Conservation (phyloP, 2,113 vertebrate genomes). For the Clarias macrocephalus region DNA sequence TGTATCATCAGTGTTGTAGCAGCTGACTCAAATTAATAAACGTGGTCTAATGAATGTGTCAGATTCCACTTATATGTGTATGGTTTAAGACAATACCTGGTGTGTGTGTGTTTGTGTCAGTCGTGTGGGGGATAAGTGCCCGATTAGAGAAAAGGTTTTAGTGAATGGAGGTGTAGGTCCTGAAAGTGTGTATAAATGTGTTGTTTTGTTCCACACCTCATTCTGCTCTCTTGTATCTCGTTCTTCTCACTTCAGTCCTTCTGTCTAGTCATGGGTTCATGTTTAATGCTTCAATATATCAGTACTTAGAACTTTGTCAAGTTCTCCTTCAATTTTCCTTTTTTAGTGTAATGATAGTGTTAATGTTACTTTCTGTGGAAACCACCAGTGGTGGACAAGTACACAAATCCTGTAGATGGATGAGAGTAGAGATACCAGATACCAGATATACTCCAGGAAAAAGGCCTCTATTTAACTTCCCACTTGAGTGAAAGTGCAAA, state of each 20-base stretch:
- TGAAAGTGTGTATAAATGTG: background rate
- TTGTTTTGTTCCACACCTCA: background rate
- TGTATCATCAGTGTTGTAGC: background rate
- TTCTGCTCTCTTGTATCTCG: background rate
- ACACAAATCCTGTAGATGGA: too few relatives aligned
- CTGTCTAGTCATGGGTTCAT: background rate
- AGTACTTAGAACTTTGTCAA: background rate
- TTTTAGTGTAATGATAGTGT: background rate
- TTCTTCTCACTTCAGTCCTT: background rate
- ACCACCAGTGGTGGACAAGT: background rate
- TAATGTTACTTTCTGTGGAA: background rate
- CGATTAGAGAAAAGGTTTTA: background rate
- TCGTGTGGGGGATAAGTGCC: background rate
- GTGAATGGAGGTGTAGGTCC: background rate
- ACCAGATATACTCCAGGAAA: too few relatives aligned
- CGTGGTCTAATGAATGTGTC: background rate
- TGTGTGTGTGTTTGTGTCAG: too few relatives aligned
- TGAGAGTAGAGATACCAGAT: too few relatives aligned
- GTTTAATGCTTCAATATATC: background rate
- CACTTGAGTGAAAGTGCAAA: too few relatives aligned
- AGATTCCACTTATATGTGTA: background rate
- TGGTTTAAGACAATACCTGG: background rate
- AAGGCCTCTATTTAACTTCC: too few relatives aligned
- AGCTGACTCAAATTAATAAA: background rate
- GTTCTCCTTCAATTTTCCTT: background rate